Base-by-base conservation (phyloP, 2,888 invertebrate genomes). In the Rhagium mordax region DNA sequence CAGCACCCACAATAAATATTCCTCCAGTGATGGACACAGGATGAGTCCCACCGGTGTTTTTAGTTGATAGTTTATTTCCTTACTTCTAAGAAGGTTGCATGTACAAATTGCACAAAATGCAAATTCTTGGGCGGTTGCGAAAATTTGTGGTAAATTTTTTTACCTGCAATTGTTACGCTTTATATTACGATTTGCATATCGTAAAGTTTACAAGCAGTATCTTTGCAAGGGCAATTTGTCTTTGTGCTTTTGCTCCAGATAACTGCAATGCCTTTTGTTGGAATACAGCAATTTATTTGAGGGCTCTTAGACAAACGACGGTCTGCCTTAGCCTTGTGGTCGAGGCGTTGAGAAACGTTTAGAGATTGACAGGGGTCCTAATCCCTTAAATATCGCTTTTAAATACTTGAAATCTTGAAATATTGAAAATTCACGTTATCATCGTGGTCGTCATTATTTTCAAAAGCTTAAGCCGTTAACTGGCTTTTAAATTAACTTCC, bases 21-120 rank as follows among this genome's bases (percentile, higher is more conserved):
- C n/a, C 41, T n/a, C n/a, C 29, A 27, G 6, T 59, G 15, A 18
- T 62, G 27, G 70, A 57, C 70, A 27, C 59, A 33, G 72, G 74
- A 76, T 70, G 74, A 74, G 18, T 57, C 18, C 60, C 24, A 61
- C 72, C 70, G 70, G 74, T 74, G 66, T 74, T 62, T 62, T 49
- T 72, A 60, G 69, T 67, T 59, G 16, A 59, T 24, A 74, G 47
- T 66, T 61, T 65, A 51, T 64, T 51, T 53, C 53, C 33, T 27
- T 53, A 53, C 51, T 78, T 78, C 77, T 59, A 4, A 41, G 78
- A 77, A 77, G 24, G 67, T 64, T 67, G 7, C 21, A 61, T 61
- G 18, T 20, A 6, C 13, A 60, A 60, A 72, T 77, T 76, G 78
- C 77, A 76, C 71, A 76, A 76, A 69, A 77, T 67, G 74, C 74